A percentile compares a stretch with the other conserved stretches of the same genome.
Conservation (phyloP, 2,113 vertebrate species). For the Strix uralensis region DNA sequence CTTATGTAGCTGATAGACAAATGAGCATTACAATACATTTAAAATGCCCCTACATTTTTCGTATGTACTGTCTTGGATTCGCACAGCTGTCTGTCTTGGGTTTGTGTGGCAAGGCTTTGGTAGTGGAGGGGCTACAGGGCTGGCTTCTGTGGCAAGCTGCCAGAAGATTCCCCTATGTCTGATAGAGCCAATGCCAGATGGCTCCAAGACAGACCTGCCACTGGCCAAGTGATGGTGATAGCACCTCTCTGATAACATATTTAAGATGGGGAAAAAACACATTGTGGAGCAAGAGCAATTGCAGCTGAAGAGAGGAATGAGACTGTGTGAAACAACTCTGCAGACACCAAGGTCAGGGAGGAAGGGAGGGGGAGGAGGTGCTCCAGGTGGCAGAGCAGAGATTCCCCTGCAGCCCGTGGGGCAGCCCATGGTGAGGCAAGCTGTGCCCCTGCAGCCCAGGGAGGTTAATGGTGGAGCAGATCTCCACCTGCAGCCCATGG, state of each 20-base stretch:
- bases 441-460: background rate
- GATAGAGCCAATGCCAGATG: background rate
- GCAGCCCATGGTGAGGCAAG: background rate
- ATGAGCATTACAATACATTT: background rate
- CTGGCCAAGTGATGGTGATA: background rate
- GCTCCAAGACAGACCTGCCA: rapidly evolving
- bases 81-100: rapidly evolving
- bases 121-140: background rate
- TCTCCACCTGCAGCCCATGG: background rate
- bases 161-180: background rate
- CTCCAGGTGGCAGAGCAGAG: background rate
- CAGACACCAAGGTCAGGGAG: too few relatives aligned
- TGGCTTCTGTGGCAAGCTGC: background rate
- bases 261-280: rapidly evolving
- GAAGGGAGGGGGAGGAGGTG: too few relatives aligned
- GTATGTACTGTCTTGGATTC: background rate
- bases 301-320: background rate
- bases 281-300: background rate
- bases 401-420: background rate
- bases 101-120: background rate
- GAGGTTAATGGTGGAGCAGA: background rate
- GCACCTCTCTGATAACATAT: background rate
- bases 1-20: background rate
- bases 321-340: background rate
- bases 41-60: background rate